A percentile compares a stretch with the other conserved stretches of the same genome.
phyloP scores from a whole-genome alignment of 1,140 invertebrate species.

The Drosophila hydei region DNA sequence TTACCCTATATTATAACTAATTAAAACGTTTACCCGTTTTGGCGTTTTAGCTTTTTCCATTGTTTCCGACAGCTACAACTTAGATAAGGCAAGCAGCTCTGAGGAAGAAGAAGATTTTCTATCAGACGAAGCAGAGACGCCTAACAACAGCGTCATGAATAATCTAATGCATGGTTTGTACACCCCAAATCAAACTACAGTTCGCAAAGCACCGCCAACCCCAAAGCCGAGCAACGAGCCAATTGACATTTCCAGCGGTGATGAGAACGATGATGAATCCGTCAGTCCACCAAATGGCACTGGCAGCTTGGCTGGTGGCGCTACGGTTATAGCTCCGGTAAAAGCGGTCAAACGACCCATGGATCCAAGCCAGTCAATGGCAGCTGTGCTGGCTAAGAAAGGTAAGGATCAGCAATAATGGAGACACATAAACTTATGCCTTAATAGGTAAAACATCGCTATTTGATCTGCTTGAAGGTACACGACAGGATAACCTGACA shows the following conservation, averaged over 20 bases:
- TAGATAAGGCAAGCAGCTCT: slow-evolving; percentile 83
- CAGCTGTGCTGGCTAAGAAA: slow-evolving; percentile 48
- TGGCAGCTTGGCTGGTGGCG: background rate
- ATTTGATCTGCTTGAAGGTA: slow-evolving; percentile 6
- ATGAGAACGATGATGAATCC: slow-evolving; percentile 84
- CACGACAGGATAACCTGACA: slow-evolving; percentile 1
- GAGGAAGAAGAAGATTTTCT: slow-evolving; percentile 39
- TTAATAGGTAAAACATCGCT: slow-evolving; percentile 41
- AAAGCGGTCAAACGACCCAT: slow-evolving; percentile 47
- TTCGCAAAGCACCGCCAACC: slow-evolving; percentile 3
- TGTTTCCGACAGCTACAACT: slow-evolving; percentile 86
- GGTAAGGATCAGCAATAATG: slow-evolving; percentile 13
- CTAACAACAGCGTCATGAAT: slow-evolving; percentile 85
- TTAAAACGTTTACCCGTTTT: background rate
- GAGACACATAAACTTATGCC: background rate
- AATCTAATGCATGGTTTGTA: slow-evolving; percentile 85
- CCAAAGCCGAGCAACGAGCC: slow-evolving; percentile 76
- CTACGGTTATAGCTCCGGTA: background rate
- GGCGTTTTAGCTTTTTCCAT: slow-evolving; percentile 84
- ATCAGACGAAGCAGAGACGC: slow-evolving; percentile 59
- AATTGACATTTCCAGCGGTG: slow-evolving; percentile 86
- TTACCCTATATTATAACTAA: background rate
- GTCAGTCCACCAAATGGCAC: slow-evolving; percentile 47
- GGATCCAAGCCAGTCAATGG: background rate
- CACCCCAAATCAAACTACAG: slow-evolving; percentile 20